These are phyloP conservation scores for Globicephala melas DNA, from an alignment of 2,113 vertebrate genomes.

Conservation along the genomic window DNA sequence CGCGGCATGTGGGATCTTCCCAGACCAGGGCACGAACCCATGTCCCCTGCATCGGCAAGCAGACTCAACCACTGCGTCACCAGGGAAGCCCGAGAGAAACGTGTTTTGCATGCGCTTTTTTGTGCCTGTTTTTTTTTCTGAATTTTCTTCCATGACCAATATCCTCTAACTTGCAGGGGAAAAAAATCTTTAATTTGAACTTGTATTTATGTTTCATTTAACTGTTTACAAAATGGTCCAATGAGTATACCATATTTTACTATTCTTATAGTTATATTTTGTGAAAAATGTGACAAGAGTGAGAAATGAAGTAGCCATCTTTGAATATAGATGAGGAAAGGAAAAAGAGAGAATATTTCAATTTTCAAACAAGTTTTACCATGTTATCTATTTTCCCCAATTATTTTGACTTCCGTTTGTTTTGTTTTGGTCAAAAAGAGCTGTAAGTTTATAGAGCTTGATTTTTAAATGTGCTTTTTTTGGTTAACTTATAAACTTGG, in stretches of 20 bases:
- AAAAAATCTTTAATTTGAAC: background rate
- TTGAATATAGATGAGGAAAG: background rate
- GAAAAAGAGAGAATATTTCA: constrained; percentile 30
- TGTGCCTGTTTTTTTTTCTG: constrained; percentile 34
- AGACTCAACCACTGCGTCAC: too few species aligned
- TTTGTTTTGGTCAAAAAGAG: constrained; percentile 55
- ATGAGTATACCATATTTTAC: background rate
- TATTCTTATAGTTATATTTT: background rate
- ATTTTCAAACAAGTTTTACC: constrained; percentile 29
- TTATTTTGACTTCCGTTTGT: constrained; percentile 30
- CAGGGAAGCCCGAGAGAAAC: background rate
- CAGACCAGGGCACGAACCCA: too few species aligned
- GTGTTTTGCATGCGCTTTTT: background rate
- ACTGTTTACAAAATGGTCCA: constrained; percentile 12
- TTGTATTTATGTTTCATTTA: constrained; percentile 38
- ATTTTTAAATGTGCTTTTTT: constrained; percentile 10
- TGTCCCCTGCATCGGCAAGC: too few species aligned
- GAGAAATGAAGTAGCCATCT: constrained; percentile 43
- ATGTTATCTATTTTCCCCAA: constrained; percentile 65
- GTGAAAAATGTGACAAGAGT: constrained; percentile 50
- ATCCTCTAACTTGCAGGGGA: background rate
- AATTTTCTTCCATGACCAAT: background rate
- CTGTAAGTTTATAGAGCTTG: background rate
- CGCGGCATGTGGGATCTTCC: too few species aligned
- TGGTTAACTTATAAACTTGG: constrained; percentile 10